These are phyloP conservation scores for Drosophila rufa DNA, from an alignment of 1,140 invertebrate species.

Conservation along the genomic window DNA sequence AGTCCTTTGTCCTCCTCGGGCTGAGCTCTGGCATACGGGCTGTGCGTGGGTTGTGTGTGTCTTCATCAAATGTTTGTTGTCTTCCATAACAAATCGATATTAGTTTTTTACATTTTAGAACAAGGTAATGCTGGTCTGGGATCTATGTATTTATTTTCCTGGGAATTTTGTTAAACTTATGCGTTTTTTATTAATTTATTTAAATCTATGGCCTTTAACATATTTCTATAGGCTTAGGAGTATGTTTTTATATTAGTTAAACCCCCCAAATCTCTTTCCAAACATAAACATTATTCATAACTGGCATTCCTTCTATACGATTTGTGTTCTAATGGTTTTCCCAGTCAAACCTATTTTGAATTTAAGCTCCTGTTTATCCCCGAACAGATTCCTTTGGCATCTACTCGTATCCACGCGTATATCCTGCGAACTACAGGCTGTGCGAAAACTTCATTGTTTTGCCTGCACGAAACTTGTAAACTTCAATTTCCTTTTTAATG, in stretches of 20 bases:
- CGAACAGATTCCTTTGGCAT: not conserved
- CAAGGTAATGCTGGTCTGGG: not conserved
- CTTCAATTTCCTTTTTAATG: constrained; percentile 50
- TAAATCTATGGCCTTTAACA: no score
- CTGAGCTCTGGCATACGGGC: constrained; percentile 26
- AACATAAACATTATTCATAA: not conserved
- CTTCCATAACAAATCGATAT: constrained; percentile 28
- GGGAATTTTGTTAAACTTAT: no score
- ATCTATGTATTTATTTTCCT: not conserved
- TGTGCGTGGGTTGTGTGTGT: not conserved
- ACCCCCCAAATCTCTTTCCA: not conserved
- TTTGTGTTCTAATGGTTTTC: not conserved
- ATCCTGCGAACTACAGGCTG: not conserved
- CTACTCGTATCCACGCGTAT: not conserved
- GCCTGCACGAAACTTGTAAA: constrained; percentile 36
- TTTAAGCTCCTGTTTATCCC: constrained; percentile 6
- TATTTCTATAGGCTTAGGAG: no score
- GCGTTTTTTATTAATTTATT: no score
- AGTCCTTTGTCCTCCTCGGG: constrained; percentile 29
- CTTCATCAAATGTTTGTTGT: constrained; percentile 21
- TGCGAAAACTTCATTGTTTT: constrained; percentile 33
- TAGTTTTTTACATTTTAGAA: constrained; percentile 1
- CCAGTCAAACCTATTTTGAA: not conserved
- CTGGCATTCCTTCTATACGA: not conserved
- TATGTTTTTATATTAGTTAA: not conserved